Evolutionary conservation across 2,113 vertebrate genomes (phyloP).

Genomic region (Pristiophorus japonicus): DNA sequence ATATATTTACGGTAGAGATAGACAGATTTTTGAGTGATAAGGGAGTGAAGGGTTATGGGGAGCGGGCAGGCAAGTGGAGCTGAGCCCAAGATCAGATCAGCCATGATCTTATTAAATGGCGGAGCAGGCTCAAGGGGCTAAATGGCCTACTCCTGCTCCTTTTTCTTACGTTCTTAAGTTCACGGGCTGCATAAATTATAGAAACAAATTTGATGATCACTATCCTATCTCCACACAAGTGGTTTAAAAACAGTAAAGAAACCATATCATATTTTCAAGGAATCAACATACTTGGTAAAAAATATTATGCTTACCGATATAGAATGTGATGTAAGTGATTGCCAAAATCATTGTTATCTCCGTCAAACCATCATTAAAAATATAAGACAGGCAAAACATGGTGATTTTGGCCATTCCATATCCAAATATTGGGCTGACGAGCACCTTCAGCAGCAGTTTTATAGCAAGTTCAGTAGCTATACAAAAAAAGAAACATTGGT

Average conservation of each 20-base stretch:
- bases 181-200: not conserved
- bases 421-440: constrained; percentile 42
- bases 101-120: too few species aligned
- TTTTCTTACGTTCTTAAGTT: too few species aligned
- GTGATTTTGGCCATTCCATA: constrained; percentile 40
- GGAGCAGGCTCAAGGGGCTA: too few species aligned
- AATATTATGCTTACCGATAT: constrained; percentile 42
- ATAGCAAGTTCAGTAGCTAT: constrained; percentile 40
- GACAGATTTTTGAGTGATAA: too few species aligned
- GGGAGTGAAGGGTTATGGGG: too few species aligned
- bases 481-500: constrained; percentile 29
- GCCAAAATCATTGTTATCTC: constrained; percentile 44
- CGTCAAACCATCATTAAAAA: constrained; percentile 44
- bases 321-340: constrained; percentile 44
- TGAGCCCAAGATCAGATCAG: too few species aligned
- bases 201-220: not conserved
- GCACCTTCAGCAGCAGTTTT: constrained; percentile 41
- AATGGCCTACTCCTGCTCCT: too few species aligned
- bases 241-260: not conserved
- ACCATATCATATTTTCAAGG: too few species aligned
- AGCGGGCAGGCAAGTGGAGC: too few species aligned
- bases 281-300: not conserved
- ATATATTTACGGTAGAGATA: too few species aligned
- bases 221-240: not conserved
- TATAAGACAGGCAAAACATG: constrained; percentile 39